phyloP scores from a whole-genome alignment of 2,113 vertebrate genomes.

The Pseudonaja textilis region DNA sequence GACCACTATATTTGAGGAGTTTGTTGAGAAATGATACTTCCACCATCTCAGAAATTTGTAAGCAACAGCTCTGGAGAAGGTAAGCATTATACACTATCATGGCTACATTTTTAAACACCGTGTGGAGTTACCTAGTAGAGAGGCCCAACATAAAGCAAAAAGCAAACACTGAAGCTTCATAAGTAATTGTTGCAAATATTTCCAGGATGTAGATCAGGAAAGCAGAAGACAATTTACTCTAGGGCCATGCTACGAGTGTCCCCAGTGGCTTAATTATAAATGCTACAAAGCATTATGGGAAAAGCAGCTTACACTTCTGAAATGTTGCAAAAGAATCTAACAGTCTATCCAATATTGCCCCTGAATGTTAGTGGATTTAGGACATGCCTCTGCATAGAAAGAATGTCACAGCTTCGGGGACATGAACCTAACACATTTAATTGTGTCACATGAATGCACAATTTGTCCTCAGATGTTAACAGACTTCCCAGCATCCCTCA shows the following conservation, averaged over 20 bases:
- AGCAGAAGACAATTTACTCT: constrained; percentile 53
- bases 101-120: background rate
- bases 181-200: constrained; percentile 41
- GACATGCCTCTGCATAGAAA: background rate
- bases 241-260: constrained; percentile 30
- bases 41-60: constrained; percentile 1
- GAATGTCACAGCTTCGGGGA: background rate
- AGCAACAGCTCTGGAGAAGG: background rate
- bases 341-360: background rate
- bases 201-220: constrained; percentile 33
- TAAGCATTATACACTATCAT: background rate
- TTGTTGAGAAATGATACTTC: constrained; percentile 41
- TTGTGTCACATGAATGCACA: background rate
- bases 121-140: constrained; percentile 1
- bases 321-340: background rate
- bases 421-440: background rate
- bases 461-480: background rate
- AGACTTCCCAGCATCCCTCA: background rate
- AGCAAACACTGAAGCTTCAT: constrained; percentile 21
- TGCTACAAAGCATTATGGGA: constrained; percentile 41
- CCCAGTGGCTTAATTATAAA: constrained; percentile 64
- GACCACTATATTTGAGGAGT: constrained; percentile 31
- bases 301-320: constrained; percentile 43
- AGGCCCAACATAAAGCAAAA: background rate
- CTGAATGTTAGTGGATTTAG: background rate